Evolutionary conservation across 2,888 invertebrate species (phyloP).

Genomic region (Osedax frankpressi): DNA sequence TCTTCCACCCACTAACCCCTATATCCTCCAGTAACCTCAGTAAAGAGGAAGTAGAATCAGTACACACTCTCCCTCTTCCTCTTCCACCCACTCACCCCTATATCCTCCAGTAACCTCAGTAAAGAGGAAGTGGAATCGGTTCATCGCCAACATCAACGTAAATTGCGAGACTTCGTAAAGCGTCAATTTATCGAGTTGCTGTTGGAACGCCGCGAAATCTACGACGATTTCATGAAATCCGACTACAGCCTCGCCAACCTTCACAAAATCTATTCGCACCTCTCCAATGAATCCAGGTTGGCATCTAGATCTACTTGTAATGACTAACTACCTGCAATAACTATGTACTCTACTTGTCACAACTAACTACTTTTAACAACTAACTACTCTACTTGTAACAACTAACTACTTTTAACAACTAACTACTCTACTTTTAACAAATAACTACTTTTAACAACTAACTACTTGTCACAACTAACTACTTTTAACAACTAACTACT

Average conservation of each 20-base stretch:
- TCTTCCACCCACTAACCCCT: background rate
- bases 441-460: too few relatives aligned
- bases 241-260: conserved; percentile 87
- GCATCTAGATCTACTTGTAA: too few relatives aligned
- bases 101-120: conserved; percentile 15
- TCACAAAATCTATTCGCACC: conserved; percentile 75
- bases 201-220: conserved; percentile 79
- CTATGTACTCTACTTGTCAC: too few relatives aligned
- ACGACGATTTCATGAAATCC: conserved; percentile 78
- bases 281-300: conserved; percentile 79
- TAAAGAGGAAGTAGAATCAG: conserved; percentile 67
- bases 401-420: too few relatives aligned
- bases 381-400: too few relatives aligned
- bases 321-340: too few relatives aligned
- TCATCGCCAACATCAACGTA: conserved; percentile 73
- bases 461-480: too few relatives aligned
- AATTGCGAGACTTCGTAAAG: conserved; percentile 61
- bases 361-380: too few relatives aligned
- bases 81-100: too few relatives aligned
- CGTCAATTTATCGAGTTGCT: conserved; percentile 82
- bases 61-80: conserved; percentile 88
- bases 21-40: conserved; percentile 18
- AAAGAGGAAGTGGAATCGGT: conserved; percentile 72
- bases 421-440: too few relatives aligned
- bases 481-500: too few relatives aligned